phyloP scores from a whole-genome alignment of 2,797 vertebrate genomes.

The Alauda arvensis region DNA sequence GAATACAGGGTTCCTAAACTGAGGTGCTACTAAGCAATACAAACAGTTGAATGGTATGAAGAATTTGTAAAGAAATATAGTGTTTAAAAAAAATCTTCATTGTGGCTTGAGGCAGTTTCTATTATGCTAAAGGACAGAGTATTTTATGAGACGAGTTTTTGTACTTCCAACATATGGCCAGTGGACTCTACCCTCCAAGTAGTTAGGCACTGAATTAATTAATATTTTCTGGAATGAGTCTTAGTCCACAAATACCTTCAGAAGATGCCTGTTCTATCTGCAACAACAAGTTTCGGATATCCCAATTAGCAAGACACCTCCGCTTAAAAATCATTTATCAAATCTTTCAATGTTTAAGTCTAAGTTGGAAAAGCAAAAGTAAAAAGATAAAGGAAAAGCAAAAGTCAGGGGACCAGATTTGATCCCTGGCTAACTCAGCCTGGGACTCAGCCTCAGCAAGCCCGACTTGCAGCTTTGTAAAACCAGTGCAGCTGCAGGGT shows the following conservation, averaged over 20 bases:
- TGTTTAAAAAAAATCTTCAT: neutral
- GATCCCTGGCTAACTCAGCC: neutral
- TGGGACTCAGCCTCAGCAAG: too few relatives aligned
- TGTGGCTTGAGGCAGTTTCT: neutral
- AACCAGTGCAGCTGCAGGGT: neutral
- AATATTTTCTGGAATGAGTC: neutral
- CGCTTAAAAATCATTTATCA: slow-evolving; percentile 14
- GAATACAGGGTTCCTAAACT: neutral
- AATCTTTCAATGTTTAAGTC: neutral
- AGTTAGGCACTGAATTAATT: neutral
- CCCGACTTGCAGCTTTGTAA: neutral
- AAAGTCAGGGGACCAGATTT: neutral
- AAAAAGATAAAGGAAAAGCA: neutral
- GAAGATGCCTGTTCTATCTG: neutral
- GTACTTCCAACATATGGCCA: neutral
- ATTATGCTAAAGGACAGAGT: neutral
- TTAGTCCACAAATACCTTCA: neutral
- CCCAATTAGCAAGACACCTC: neutral
- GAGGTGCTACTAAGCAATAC: neutral
- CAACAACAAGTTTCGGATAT: neutral
- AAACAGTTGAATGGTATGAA: neutral
- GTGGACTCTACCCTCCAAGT: neutral
- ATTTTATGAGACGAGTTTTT: neutral
- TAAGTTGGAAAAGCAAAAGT: neutral
- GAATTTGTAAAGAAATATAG: neutral